Percentiles rank a stretch among this genome's conserved stretches.
phyloP scores from a whole-genome alignment of 2,113 vertebrate genomes.

The Naja naja region DNA sequence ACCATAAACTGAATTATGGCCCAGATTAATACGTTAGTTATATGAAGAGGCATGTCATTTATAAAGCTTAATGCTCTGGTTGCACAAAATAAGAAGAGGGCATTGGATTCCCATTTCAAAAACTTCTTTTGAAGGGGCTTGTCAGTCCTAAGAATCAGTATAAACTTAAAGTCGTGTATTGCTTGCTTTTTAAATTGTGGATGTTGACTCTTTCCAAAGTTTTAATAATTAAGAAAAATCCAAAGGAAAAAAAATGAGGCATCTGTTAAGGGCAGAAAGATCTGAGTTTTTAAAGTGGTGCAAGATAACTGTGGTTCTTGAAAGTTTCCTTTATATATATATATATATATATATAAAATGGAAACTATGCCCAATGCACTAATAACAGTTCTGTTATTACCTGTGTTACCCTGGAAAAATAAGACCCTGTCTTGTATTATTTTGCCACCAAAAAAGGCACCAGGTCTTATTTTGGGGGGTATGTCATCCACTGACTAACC shows the following conservation, averaged over 20 bases:
- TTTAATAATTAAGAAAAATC: not conserved
- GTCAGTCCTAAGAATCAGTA: slow-evolving; percentile 53
- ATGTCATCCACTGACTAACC: no score
- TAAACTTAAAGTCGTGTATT: not conserved
- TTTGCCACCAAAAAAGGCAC: no score
- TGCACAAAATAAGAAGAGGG: slow-evolving; percentile 43
- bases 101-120: slow-evolving; percentile 50
- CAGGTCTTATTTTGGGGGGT: no score
- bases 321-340: no score
- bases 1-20: slow-evolving; percentile 64
- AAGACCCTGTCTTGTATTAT: no score
- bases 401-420: no score
- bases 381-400: no score
- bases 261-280: not conserved
- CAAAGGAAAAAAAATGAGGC: not conserved
- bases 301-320: not conserved
- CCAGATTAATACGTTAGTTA: slow-evolving; percentile 58
- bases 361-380: no score
- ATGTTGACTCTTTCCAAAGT: not conserved
- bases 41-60: slow-evolving; percentile 49
- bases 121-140: slow-evolving; percentile 49
- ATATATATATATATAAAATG: no score
- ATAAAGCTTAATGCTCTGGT: slow-evolving; percentile 55
- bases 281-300: not conserved
- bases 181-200: not conserved